Base-by-base conservation (phyloP, 2,797 vertebrate genomes). In the Mareca penelope region DNA sequence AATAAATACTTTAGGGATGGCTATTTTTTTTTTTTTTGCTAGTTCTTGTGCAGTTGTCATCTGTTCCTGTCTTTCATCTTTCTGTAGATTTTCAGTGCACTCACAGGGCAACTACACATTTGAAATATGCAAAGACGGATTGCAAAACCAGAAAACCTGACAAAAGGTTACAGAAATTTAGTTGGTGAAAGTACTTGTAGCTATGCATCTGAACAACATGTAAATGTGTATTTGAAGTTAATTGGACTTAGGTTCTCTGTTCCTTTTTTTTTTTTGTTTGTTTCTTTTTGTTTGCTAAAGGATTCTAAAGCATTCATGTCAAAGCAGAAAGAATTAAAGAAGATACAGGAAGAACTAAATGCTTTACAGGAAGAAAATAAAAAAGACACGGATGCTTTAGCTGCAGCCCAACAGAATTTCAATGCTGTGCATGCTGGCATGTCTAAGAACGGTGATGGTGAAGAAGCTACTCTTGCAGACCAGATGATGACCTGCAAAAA, bases 401-500 rank as follows among this genome's bases (percentile, higher is more conserved):
- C 98, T 39, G 96, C 94, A 6, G 99, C 99, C 5, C 98, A 99
- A 85, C 98, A 99, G 84, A 98, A 98, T 94, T 99, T 99, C 88
- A 99, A 98, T 85, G 98, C 98, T 2, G 98, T 99, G 53, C 99
- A 99, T 2, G 98, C 99, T 7, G 99, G 99, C 26, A 97, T 99
- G 37, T 99, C 99, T 37, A 98, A 98, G 83, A 99, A 96, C n/a
- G 99, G 98, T 55, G 98, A 98, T 10, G 99, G 98, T 40, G 98
- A 98, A 89, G 98, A 98, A 88, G 98, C 98, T 59, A 99, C 99
- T 6, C 96, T 99, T 50, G 98, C 99, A 21, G 98, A 96, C 9
- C 99, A 99, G 88, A 99, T 99, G 98, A 98, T 99, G 98, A 92
- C 98, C 68, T 99, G 99, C 97, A 99, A 99, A 97, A 99, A 98